These are phyloP conservation scores for Hippasteria phrygiana DNA, from an alignment of 53 echinoderm and acorn worm genomes.

Conservation along the genomic window DNA sequence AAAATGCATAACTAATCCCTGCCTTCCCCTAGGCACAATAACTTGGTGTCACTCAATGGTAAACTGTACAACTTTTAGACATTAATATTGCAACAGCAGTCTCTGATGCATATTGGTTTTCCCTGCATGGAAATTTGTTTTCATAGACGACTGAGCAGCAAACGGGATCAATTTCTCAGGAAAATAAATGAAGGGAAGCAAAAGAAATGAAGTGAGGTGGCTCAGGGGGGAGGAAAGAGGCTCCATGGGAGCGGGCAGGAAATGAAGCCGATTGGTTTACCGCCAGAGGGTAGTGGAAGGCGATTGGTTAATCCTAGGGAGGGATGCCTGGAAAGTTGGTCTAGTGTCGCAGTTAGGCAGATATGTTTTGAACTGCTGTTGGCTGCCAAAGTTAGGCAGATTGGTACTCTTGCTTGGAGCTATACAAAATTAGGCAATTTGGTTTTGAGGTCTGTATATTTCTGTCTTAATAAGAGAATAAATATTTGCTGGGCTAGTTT, in stretches of 20 bases:
- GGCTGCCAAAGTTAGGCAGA: constrained; percentile 1
- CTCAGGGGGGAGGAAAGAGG: constrained; percentile 30
- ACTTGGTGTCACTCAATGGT: constrained; percentile 16
- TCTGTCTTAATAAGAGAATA: too few relatives aligned
- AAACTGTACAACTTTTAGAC: constrained; percentile 20
- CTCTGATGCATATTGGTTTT: constrained; percentile 35
- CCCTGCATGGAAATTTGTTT: constrained; percentile 50
- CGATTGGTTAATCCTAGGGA: constrained; percentile 34
- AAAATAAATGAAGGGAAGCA: constrained; percentile 42
- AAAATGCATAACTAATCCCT: constrained; percentile 35
- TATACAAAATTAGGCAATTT: constrained; percentile 2
- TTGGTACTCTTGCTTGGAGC: background rate
- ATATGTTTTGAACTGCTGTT: background rate
- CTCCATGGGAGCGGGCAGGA: constrained; percentile 11
- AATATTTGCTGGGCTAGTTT: too few relatives aligned
- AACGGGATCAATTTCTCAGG: constrained; percentile 44
- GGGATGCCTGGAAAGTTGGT: constrained; percentile 13
- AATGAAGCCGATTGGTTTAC: constrained; percentile 62
- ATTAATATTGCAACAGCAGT: constrained; percentile 48
- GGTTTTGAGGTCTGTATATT: too few relatives aligned
- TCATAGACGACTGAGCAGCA: constrained; percentile 60
- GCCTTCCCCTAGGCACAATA: background rate
- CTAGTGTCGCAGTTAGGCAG: constrained; percentile 31
- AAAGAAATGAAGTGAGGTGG: constrained; percentile 22
- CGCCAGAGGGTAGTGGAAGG: constrained; percentile 21